Evolutionary conservation across 2,113 vertebrate genomes (phyloP), one percentile per base, ranked within the genome.

Genomic region (Stercorarius parasiticus): DNA sequence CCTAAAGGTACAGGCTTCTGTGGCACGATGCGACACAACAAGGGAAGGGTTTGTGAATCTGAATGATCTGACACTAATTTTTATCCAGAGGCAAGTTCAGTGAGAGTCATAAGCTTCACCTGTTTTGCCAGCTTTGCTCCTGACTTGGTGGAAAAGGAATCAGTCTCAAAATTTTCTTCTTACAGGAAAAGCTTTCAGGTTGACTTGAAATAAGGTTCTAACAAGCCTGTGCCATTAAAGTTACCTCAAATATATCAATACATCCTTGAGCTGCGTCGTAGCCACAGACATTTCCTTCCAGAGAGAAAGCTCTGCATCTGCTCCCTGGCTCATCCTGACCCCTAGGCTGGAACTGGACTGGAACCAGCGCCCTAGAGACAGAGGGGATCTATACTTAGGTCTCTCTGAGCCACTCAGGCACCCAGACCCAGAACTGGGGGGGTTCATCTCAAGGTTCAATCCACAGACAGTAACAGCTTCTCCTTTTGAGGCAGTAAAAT

Each of bases 1-100:
- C 86, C 72, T 98, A 34, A 95, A 95, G 96, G 97, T 98, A 82
- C 11, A 85, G 11, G 25, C 32, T 38, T 77, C 50, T 81, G 58
- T 82, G 64, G 20, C n/a, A 42, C 30, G 22, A 23, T 78, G 64
- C 32, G 91, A 34, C 1, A 7, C 67, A 55, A 10, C 34, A 50
- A 52, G 36, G 61, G 65, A 67, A 71, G 10, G 6, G 30, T 66
- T 87, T 82, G 30, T 83, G 53, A 50, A 49, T 77, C 42, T 92
- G 71, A 58, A 45, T 72, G 20, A 23, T 30, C 26, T 69, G 71
- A 30, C 29, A 34, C 47, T 78, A 26, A 45, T 69, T 87, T 87
- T 84, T 82, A 70, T 36, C 43, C n/a, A 66, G 70, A 80, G 45
- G 19, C 36, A 50, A 38, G 29, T 49, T 79, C 38, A 74, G 14